Conservation (phyloP, 2,888 invertebrate genomes). For the Eupithecia dodoneata region DNA sequence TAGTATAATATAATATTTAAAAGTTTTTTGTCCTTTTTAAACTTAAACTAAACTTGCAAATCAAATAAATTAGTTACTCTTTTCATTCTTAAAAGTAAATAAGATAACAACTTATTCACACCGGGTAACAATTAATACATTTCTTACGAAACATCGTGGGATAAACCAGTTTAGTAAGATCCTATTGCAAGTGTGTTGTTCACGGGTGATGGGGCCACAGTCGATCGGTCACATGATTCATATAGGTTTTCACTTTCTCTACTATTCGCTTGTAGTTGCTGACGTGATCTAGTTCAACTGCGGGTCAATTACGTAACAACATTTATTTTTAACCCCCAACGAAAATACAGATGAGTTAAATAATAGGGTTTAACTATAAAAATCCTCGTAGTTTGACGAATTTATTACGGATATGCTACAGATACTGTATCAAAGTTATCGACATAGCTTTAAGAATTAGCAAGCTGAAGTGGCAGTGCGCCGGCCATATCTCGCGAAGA, state of each 20-base stretch:
- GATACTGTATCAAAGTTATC: too few species aligned
- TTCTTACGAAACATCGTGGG: conserved; percentile 36
- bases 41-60: background rate
- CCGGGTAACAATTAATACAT: conserved; percentile 26
- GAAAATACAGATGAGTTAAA: background rate
- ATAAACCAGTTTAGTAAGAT: conserved; percentile 40
- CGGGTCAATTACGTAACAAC: background rate
- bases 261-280: conserved; percentile 45
- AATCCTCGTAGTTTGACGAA: too few species aligned
- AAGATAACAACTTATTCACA: conserved; percentile 24
- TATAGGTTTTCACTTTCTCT: conserved; percentile 58
- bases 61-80: background rate
- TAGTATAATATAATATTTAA: too few species aligned
- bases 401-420: too few species aligned
- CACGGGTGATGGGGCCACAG: conserved; percentile 34
- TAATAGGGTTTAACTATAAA: too few species aligned
- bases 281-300: conserved; percentile 49
- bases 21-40: too few species aligned
- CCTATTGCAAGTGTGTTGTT: conserved; percentile 28
- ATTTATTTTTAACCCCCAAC: background rate
- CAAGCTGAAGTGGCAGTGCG: too few species aligned
- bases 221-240: conserved; percentile 41
- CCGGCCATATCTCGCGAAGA: too few species aligned
- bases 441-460: too few species aligned
- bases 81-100: background rate